These are phyloP conservation scores for Chitala chitala DNA, from an alignment of 2,113 vertebrate genomes.

Conservation along the genomic window DNA sequence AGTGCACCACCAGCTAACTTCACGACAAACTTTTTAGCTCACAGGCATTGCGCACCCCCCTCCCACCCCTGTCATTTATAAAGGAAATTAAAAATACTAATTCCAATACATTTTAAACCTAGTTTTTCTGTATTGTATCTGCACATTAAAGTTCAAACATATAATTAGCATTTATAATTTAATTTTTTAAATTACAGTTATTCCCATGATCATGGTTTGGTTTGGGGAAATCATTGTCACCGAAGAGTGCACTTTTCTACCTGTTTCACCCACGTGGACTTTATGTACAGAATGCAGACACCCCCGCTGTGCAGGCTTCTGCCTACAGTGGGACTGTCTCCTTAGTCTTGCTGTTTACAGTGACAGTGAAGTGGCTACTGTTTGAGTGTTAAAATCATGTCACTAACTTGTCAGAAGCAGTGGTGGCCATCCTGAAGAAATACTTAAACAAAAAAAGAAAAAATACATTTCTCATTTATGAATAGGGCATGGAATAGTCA, in stretches of 20 bases:
- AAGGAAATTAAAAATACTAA: conserved; percentile 16
- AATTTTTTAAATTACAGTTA: conserved; percentile 4
- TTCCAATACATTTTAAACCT: conserved; percentile 24
- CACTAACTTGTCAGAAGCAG: not conserved
- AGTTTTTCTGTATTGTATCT: conserved; percentile 23
- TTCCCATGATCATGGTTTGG: conserved; percentile 4
- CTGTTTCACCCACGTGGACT: not conserved
- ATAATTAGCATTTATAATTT: conserved; percentile 1
- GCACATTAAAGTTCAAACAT: conserved; percentile 19
- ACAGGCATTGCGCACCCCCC: not conserved
- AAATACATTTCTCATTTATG: too few species aligned
- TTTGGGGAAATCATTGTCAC: not conserved
- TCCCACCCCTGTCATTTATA: not conserved
- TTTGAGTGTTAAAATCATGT: not conserved
- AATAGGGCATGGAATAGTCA: not conserved
- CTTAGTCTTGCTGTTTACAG: conserved; percentile 9
- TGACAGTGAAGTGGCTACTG: not conserved
- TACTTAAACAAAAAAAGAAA: too few species aligned
- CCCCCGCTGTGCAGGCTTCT: not conserved
- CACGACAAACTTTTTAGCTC: not conserved
- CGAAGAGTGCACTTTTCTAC: not conserved
- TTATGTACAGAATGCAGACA: not conserved
- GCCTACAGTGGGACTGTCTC: not conserved
- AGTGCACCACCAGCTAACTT: conserved; percentile 8
- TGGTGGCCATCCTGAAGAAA: not conserved